A percentile compares a stretch with the other conserved stretches of the same genome.
Evolutionary conservation across 2,888 invertebrate species (phyloP).

Genomic region (Loripinus fragilis): DNA sequence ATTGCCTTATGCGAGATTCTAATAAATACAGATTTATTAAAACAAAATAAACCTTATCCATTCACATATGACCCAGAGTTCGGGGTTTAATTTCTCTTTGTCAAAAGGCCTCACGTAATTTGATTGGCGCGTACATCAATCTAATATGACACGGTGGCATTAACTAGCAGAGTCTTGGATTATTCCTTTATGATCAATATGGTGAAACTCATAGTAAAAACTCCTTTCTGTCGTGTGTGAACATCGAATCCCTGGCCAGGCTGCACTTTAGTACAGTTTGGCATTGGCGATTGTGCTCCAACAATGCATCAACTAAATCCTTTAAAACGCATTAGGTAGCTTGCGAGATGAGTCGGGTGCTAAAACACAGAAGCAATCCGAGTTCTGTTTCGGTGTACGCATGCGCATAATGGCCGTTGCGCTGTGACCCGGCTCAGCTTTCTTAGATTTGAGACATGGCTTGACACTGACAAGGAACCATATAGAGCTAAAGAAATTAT

Average conservation of each 20-base stretch:
- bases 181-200: slow-evolving; percentile 1
- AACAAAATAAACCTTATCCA: slow-evolving; percentile 13
- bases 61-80: slow-evolving; percentile 9
- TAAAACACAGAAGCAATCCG: no score
- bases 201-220: no score
- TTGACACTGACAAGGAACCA: no score
- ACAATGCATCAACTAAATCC: no score
- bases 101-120: slow-evolving; percentile 28
- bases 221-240: no score
- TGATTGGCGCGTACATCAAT: slow-evolving; percentile 47
- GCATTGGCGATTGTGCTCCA: neutral
- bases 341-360: no score
- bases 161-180: slow-evolving; percentile 27
- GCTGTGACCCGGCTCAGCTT: no score
- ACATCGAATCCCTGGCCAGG: neutral
- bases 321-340: no score
- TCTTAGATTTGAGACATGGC: no score
- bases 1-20: neutral
- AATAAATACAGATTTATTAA: neutral
- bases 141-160: slow-evolving; percentile 49
- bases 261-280: neutral
- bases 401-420: no score
- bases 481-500: no score
- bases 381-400: no score
- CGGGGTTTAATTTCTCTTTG: slow-evolving; percentile 10